Conservation (phyloP, 2,113 vertebrate genomes). For the Notothenia rossii region DNA sequence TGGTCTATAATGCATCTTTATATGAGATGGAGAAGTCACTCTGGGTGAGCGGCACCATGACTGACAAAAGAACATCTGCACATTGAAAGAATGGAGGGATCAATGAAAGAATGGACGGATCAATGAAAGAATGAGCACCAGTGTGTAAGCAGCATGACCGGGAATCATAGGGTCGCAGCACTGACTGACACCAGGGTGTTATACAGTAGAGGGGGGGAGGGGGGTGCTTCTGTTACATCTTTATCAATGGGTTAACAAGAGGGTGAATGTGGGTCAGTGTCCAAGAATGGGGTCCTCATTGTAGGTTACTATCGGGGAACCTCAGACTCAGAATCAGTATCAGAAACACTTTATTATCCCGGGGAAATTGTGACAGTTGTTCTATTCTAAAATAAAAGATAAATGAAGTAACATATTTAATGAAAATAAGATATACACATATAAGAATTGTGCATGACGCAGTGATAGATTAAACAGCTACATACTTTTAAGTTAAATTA, state of each 20-base stretch:
- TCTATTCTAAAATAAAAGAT: no score
- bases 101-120: slow-evolving; percentile 37
- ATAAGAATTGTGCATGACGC: no score
- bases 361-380: no score
- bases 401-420: no score
- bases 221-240: slow-evolving; percentile 7
- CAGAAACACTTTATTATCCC: no score
- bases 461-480: no score
- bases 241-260: slow-evolving; percentile 18
- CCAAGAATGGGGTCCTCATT: neutral
- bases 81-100: slow-evolving; percentile 14
- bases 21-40: neutral
- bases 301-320: neutral
- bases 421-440: no score
- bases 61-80: slow-evolving; percentile 57
- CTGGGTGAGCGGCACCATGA: neutral
- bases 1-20: neutral
- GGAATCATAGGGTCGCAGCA: slow-evolving; percentile 30
- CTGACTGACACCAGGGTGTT: slow-evolving; percentile 64
- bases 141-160: slow-evolving; percentile 42
- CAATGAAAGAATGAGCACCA: slow-evolving; percentile 53
- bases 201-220: neutral
- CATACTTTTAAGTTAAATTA: no score
- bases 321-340: no score
- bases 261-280: no score